Evolutionary conservation across 2,888 invertebrate species (phyloP).

Genomic region (Chesias legatella): DNA sequence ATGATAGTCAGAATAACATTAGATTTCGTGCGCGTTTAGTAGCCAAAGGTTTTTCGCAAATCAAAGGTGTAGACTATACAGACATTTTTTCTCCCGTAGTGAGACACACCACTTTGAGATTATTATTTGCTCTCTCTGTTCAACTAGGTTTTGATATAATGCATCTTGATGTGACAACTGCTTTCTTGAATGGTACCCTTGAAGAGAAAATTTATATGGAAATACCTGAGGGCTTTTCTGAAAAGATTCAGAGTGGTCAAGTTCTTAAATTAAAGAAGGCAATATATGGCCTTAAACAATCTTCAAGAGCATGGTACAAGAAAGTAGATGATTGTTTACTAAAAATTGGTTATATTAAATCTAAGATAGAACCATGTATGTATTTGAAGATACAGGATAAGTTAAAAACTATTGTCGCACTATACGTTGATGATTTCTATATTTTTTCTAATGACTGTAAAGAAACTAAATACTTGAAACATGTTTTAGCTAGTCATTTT

Average conservation of each 20-base stretch:
- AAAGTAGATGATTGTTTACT: no score
- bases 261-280: no score
- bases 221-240: no score
- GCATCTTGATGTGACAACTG: neutral
- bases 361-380: neutral
- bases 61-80: no score
- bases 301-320: no score
- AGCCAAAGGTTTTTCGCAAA: no score
- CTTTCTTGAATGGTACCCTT: neutral
- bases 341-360: no score
- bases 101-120: neutral
- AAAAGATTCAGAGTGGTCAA: no score
- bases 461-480: neutral
- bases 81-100: neutral
- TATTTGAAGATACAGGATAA: neutral
- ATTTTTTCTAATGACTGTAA: neutral
- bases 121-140: neutral
- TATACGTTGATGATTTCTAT: slow-evolving; percentile 10
- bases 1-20: no score
- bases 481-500: neutral
- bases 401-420: slow-evolving; percentile 1
- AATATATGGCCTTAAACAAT: no score
- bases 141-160: neutral
- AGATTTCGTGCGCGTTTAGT: no score
- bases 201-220: no score